These are phyloP conservation scores for Zosterops hypoxanthus DNA, from an alignment of 2,113 vertebrate genomes.

Conservation along the genomic window DNA sequence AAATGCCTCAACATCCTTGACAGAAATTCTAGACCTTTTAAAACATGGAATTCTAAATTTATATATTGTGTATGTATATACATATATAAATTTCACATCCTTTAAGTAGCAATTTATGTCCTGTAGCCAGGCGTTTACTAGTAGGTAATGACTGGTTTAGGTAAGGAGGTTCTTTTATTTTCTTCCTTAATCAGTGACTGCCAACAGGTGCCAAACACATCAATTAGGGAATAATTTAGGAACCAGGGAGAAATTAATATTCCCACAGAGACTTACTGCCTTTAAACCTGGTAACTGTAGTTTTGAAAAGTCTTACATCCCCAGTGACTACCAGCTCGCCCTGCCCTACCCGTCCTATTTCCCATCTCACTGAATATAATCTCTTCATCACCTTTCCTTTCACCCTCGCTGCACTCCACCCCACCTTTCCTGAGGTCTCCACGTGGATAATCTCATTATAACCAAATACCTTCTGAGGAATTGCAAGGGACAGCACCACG, in stretches of 20 bases:
- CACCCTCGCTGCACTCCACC: neutral
- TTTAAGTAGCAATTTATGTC: neutral
- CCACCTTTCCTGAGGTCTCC: neutral
- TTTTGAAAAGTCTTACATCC: neutral
- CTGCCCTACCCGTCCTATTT: neutral
- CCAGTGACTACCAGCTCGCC: neutral
- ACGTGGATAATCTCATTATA: neutral
- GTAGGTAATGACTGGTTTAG: neutral
- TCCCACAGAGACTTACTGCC: neutral
- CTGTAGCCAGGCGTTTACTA: neutral
- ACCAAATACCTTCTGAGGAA: neutral
- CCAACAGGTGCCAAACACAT: neutral
- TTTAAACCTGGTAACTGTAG: neutral
- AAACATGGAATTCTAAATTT: neutral
- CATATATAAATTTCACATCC: neutral
- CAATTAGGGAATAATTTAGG: neutral
- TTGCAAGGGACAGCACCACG: neutral
- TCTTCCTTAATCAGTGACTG: neutral
- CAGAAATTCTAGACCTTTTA: neutral
- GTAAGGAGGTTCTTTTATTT: neutral
- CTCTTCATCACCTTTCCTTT: neutral
- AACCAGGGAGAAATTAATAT: neutral
- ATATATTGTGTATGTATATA: too few relatives aligned
- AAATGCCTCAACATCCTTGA: neutral
- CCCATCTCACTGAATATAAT: neutral